Evolutionary conservation across 1,140 invertebrate genomes (phyloP).

Genomic region (Neodiprion virginianus): DNA sequence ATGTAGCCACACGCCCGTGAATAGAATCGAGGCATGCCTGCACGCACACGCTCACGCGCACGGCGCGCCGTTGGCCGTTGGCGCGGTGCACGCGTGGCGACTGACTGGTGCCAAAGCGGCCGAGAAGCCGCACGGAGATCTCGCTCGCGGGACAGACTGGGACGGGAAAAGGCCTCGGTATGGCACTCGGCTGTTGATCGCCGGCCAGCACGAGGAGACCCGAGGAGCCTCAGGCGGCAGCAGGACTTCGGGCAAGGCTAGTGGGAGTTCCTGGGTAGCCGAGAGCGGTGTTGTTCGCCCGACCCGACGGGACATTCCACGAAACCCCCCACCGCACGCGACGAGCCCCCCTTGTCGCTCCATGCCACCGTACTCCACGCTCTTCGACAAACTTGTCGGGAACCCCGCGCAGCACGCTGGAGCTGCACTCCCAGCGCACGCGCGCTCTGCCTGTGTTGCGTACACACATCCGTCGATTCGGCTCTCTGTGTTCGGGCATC

Average conservation of each 20-base stretch:
- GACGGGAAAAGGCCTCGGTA: too few relatives aligned
- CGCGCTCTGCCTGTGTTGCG: too few relatives aligned
- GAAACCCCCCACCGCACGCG: slow-evolving; percentile 39
- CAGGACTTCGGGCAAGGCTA: not conserved
- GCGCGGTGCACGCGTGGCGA: not conserved
- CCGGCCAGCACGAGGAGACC: not conserved
- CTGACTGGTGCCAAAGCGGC: not conserved
- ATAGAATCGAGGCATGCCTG: too few relatives aligned
- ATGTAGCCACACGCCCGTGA: too few relatives aligned
- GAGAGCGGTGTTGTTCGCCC: slow-evolving; percentile 44
- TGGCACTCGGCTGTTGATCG: not conserved
- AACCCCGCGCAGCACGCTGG: too few relatives aligned
- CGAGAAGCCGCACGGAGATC: not conserved
- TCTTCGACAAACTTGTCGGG: too few relatives aligned
- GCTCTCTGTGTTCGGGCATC: too few relatives aligned
- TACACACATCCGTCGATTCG: too few relatives aligned
- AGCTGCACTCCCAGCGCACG: too few relatives aligned
- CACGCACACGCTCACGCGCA: too few relatives aligned
- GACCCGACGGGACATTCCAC: slow-evolving; percentile 49
- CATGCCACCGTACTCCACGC: not conserved
- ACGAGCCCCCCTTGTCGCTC: not conserved
- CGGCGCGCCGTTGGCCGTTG: not conserved
- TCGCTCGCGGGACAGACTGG: too few relatives aligned
- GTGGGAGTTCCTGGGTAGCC: not conserved
- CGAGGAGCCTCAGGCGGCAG: not conserved